Evolutionary conservation across 2,888 invertebrate genomes (phyloP).

Genomic region (Eubasilissa splendida): DNA sequence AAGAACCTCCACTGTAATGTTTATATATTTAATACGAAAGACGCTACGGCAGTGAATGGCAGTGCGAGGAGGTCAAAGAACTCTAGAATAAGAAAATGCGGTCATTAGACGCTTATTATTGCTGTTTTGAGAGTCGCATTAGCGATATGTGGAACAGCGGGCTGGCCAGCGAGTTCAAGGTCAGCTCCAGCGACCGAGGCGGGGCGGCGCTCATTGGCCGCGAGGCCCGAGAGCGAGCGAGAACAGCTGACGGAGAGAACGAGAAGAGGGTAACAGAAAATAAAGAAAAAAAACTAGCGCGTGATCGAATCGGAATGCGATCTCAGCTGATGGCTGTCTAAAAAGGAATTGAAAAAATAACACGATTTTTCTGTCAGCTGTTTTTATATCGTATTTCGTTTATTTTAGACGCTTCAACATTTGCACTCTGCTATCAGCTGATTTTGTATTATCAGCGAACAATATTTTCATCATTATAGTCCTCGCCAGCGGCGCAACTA

Average conservation of each 20-base stretch:
- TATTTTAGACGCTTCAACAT: too few species aligned
- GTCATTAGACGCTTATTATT: neutral
- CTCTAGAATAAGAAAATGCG: neutral
- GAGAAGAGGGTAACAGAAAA: neutral
- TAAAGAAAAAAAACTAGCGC: conserved; percentile 2
- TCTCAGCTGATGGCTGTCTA: conserved; percentile 31
- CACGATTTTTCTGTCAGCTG: neutral
- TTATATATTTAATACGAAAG: too few species aligned
- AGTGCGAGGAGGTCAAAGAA: neutral
- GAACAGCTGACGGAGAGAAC: neutral
- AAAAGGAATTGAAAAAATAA: conserved; percentile 6
- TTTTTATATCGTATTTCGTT: too few species aligned
- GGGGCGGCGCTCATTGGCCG: neutral
- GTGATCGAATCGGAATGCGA: conserved; percentile 32
- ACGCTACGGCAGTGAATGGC: too few species aligned
- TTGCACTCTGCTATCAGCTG: too few species aligned
- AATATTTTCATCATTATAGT: too few species aligned
- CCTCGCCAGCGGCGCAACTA: too few species aligned
- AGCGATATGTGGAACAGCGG: conserved; percentile 24
- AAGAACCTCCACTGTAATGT: too few species aligned
- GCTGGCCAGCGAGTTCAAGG: neutral
- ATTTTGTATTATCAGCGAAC: too few species aligned
- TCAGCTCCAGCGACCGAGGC: neutral
- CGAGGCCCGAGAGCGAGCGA: neutral
- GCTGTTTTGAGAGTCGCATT: neutral